Percentiles rank a stretch among this genome's conserved stretches.
Conservation (phyloP, 2,797 vertebrate genomes). For the Onychomys torridus region DNA sequence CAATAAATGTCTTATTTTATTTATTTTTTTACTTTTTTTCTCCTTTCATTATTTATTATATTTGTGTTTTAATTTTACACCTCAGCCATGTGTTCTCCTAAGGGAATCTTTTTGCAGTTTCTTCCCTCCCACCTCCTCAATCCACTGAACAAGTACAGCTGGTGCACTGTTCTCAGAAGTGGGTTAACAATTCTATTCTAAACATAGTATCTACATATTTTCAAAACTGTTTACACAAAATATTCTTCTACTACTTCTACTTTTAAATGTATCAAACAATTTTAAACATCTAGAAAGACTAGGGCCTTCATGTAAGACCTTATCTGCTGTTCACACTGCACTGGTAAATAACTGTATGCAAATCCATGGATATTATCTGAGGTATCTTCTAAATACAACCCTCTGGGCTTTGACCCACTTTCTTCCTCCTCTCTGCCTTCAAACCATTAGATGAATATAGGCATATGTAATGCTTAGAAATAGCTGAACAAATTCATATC, state of each 20-base stretch:
- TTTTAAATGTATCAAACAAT: no score
- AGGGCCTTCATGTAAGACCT: no score
- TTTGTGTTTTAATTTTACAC: no score
- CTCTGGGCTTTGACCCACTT: constrained; percentile 6
- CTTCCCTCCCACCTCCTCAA: constrained; percentile 7
- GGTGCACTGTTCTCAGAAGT: background rate
- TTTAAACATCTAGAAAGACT: no score
- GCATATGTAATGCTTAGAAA: background rate
- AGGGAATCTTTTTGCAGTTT: background rate
- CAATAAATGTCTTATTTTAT: no score
- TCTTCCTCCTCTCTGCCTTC: background rate
- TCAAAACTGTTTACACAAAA: constrained; percentile 49
- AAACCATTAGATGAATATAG: constrained; percentile 24
- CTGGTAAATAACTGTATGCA: constrained; percentile 42
- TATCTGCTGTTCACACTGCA: no score
- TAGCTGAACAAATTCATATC: constrained; percentile 11
- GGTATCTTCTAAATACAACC: constrained; percentile 57
- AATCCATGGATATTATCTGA: constrained; percentile 49
- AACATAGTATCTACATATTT: background rate
- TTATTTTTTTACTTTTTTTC: no score
- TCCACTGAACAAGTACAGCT: background rate
- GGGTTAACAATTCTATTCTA: background rate
- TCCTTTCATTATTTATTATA: no score
- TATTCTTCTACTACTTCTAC: no score
- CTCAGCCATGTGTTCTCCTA: no score